Evolutionary conservation across 2,888 invertebrate species (phyloP).

Genomic region (Fissipunctia ypsillon): DNA sequence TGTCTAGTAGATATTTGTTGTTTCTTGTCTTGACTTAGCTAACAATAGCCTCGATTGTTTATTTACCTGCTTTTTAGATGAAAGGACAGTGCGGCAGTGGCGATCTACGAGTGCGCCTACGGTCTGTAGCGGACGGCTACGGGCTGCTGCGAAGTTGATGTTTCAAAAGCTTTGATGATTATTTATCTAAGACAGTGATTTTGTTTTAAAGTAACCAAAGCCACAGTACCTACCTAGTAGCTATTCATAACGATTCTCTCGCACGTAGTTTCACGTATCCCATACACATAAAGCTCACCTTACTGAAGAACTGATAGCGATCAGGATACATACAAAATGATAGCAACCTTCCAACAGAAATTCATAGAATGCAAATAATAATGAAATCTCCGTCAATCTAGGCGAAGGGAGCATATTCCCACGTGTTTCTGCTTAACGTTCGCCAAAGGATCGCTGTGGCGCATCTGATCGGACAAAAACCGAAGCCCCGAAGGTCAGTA

Average conservation of each 20-base stretch:
- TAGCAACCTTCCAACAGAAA: slow-evolving; percentile 52
- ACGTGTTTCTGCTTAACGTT: slow-evolving; percentile 87
- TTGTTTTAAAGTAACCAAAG: not conserved
- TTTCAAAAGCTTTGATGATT: slow-evolving; percentile 2
- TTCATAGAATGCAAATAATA: slow-evolving; percentile 84
- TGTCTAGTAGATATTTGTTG: not conserved
- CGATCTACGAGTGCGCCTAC: not conserved
- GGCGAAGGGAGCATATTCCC: slow-evolving; percentile 80
- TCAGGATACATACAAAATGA: slow-evolving; percentile 47
- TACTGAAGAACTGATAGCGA: slow-evolving; percentile 51
- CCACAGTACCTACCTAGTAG: not conserved
- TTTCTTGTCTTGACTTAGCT: not conserved
- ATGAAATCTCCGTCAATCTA: slow-evolving; percentile 78
- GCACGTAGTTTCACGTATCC: slow-evolving; percentile 12
- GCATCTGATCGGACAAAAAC: slow-evolving; percentile 87
- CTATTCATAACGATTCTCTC: not conserved
- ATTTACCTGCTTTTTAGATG: not conserved
- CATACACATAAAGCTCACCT: slow-evolving; percentile 26
- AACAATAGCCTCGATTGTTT: not conserved
- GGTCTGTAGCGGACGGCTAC: not conserved
- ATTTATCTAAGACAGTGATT: not conserved
- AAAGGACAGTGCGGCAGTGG: not conserved
- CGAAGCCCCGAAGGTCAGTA: slow-evolving; percentile 85
- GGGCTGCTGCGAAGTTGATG: not conserved
- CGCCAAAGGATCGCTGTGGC: slow-evolving; percentile 77